Evolutionary conservation across 2,888 invertebrate species (phyloP).

Genomic region (Loripinus fragilis): DNA sequence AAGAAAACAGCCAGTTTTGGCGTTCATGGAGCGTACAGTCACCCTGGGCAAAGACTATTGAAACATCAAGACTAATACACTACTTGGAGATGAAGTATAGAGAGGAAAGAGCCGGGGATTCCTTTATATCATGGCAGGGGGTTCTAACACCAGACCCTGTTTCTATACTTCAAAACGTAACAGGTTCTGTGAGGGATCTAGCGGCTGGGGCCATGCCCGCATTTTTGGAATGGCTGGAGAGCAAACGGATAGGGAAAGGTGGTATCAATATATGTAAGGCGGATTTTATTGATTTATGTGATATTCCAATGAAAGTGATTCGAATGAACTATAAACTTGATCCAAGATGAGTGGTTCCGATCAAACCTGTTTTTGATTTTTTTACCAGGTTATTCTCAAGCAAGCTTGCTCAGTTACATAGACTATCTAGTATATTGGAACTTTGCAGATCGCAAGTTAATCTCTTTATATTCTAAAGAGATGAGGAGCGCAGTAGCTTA

Average conservation of each 20-base stretch:
- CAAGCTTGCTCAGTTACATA: no score
- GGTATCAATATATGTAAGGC: slow-evolving; percentile 91
- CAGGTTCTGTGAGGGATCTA: slow-evolving; percentile 83
- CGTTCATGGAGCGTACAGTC: slow-evolving; percentile 89
- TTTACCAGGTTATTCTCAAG: no score
- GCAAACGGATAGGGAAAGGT: slow-evolving; percentile 74
- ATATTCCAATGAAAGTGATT: slow-evolving; percentile 72
- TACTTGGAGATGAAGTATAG: slow-evolving; percentile 86
- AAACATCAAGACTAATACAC: slow-evolving; percentile 85
- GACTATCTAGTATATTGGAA: no score
- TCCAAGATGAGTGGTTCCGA: no score
- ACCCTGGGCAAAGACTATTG: slow-evolving; percentile 92
- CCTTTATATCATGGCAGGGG: slow-evolving; percentile 92
- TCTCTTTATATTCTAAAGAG: no score
- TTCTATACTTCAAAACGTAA: slow-evolving; percentile 73
- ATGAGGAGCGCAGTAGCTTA: no score
- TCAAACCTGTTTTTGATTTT: no score
- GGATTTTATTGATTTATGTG: slow-evolving; percentile 88
- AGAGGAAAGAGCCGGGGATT: slow-evolving; percentile 84
- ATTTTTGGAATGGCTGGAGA: slow-evolving; percentile 82
- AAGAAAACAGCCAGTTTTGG: slow-evolving; percentile 85
- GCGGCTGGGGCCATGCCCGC: slow-evolving; percentile 80
- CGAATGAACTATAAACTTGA: slow-evolving; percentile 65
- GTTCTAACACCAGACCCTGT: slow-evolving; percentile 87
- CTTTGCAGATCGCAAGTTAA: no score